These are phyloP conservation scores for Lomographa bimaculata DNA, from an alignment of 2,888 invertebrate genomes.

Conservation along the genomic window DNA sequence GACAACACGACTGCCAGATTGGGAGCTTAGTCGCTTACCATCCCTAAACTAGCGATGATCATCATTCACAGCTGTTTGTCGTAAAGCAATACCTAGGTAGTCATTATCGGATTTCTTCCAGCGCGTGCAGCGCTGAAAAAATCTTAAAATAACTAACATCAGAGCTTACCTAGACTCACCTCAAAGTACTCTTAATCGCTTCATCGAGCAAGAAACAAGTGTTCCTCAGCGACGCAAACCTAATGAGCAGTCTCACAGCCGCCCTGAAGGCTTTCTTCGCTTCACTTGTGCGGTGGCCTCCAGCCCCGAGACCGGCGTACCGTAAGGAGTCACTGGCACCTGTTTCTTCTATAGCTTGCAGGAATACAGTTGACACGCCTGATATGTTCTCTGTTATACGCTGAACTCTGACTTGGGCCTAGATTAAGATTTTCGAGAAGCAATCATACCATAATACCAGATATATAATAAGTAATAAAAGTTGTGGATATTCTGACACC, in stretches of 20 bases:
- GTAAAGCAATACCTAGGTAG: too few species aligned
- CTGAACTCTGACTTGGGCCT: slow-evolving; percentile 73
- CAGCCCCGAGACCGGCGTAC: slow-evolving; percentile 70
- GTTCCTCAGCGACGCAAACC: slow-evolving; percentile 75
- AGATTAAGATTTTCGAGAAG: not conserved
- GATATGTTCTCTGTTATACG: slow-evolving; percentile 70
- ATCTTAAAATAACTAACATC: too few species aligned
- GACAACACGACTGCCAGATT: too few species aligned
- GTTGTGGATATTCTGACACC: too few species aligned
- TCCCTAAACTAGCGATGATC: too few species aligned
- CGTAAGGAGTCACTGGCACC: slow-evolving; percentile 57
- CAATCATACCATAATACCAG: not conserved
- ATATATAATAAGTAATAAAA: too few species aligned
- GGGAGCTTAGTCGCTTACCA: too few species aligned
- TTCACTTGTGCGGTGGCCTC: slow-evolving; percentile 70
- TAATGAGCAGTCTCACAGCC: slow-evolving; percentile 67
- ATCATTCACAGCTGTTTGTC: too few species aligned
- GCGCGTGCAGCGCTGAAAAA: too few species aligned
- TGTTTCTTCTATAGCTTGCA: slow-evolving; percentile 63
- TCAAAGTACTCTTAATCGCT: slow-evolving; percentile 64
- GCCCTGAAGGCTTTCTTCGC: slow-evolving; percentile 71
- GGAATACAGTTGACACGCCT: slow-evolving; percentile 64
- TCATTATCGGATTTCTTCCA: too few species aligned
- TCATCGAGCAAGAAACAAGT: slow-evolving; percentile 66
- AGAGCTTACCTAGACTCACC: too few species aligned